A percentile compares a stretch with the other conserved stretches of the same genome.
phyloP scores from a whole-genome alignment of 1,140 invertebrate species.

The Ostrea denselamellosa region DNA sequence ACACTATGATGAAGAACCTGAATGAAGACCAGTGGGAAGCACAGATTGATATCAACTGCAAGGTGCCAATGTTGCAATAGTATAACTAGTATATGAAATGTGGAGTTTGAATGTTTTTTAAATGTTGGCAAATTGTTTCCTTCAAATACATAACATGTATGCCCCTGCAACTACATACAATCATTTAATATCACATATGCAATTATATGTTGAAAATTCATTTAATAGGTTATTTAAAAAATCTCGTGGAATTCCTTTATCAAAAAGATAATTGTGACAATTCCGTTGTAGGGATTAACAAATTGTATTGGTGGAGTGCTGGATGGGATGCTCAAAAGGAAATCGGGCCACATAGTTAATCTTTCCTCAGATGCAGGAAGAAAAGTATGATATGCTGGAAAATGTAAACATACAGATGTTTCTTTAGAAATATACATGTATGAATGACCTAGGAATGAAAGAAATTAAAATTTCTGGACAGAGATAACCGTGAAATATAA shows the following conservation, averaged over 20 bases:
- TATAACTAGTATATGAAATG: too few species aligned
- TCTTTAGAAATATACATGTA: too few species aligned
- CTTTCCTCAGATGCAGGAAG: constrained; percentile 80
- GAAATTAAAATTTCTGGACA: too few species aligned
- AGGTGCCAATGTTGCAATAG: constrained; percentile 57
- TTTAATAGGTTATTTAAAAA: too few species aligned
- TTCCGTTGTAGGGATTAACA: constrained; percentile 74
- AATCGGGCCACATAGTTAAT: constrained; percentile 79
- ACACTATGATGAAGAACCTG: constrained; percentile 78
- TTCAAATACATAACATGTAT: too few species aligned
- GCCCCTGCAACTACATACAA: too few species aligned
- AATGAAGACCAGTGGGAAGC: constrained; percentile 78
- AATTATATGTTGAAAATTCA: too few species aligned
- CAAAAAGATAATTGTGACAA: background rate
- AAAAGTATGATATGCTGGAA: constrained; percentile 64
- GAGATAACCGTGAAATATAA: too few species aligned
- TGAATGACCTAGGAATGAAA: too few species aligned
- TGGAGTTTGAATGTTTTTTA: too few species aligned
- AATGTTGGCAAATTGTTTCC: too few species aligned
- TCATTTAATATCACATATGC: too few species aligned
- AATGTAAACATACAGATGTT: background rate
- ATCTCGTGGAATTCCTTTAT: background rate
- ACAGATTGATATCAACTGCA: constrained; percentile 79
- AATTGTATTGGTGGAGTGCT: constrained; percentile 79
- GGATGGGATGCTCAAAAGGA: constrained; percentile 77